phyloP scores from a whole-genome alignment of 2,113 vertebrate species.

The Pipa parva region DNA sequence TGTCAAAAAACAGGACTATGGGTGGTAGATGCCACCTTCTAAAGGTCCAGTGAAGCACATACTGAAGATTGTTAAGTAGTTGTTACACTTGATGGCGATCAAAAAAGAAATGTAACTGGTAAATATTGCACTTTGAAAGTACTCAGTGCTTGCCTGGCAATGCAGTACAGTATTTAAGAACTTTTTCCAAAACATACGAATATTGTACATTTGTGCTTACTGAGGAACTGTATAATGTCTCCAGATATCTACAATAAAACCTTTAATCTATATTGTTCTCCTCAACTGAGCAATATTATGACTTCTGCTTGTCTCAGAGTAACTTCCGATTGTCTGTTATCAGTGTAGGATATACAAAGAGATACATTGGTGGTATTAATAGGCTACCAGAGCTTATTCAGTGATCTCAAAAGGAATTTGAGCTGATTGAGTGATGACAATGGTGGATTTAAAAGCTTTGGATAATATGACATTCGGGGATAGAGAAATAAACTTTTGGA shows the following conservation, averaged over 20 bases:
- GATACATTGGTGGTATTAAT: too few species aligned
- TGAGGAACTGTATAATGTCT: conserved; percentile 36
- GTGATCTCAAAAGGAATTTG: too few species aligned
- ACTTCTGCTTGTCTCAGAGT: too few species aligned
- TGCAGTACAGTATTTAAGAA: conserved; percentile 41
- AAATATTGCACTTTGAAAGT: conserved; percentile 30
- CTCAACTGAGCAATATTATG: background rate
- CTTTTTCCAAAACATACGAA: conserved; percentile 24
- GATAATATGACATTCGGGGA: too few species aligned
- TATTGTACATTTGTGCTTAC: conserved; percentile 37
- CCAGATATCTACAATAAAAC: conserved; percentile 39
- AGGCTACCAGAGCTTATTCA: too few species aligned
- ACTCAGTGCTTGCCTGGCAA: conserved; percentile 17
- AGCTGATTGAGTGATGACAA: too few species aligned
- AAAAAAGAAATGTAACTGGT: too few species aligned
- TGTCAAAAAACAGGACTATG: conserved; percentile 1
- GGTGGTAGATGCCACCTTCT: background rate
- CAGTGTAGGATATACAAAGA: too few species aligned
- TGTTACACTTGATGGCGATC: too few species aligned
- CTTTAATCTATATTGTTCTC: conserved; percentile 18
- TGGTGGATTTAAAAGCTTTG: too few species aligned
- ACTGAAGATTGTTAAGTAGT: background rate
- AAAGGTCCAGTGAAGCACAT: conserved; percentile 2
- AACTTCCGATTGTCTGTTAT: too few species aligned
- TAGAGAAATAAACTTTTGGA: too few species aligned